Base-by-base conservation (phyloP, 2,797 vertebrate genomes). In the Zenarchopterus dispar region DNA sequence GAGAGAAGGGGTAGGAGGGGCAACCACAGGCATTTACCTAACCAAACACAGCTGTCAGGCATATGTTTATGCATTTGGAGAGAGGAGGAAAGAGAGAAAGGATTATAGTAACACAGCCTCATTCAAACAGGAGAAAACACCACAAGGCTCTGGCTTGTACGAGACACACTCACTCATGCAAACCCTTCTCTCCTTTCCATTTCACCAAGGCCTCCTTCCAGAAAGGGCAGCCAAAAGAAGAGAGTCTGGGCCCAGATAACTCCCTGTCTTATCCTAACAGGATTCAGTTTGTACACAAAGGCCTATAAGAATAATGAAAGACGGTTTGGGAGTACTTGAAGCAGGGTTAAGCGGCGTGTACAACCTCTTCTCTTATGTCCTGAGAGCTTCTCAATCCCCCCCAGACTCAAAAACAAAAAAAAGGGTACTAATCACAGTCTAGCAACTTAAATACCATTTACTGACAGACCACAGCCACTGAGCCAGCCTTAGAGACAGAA, bases 231-330 rank as follows among this genome's bases (percentile, higher is more conserved):
- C 88, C 87, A 89, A 88, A 76, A 81, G 82, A 86, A 75, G 67
- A 76, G 83, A 89, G 84, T 79, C 65, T 57, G 58, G 81, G 86
- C 84, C 77, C 84, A 86, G 84, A 90, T 91, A 89, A 88, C 87
- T 88, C 87, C 82, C 83, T 13, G 74, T 88, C 85, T 87, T 89
- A 83, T 90, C 83, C 90, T 90, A 92, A 92, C 91, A 92, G 90
- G 91, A 92, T 90, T 91, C 83, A 73, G 84, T 86, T 74, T 73
- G 84, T 80, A 90, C 84, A 93, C 90, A 93, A 91, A 88, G 84
- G 85, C 75, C 84, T 80, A 60, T 84, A 85, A 70, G 84, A 85
- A 87, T 89, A 92, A 91, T 89, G 84, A 91, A 88, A 86, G 84
- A 84, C 72, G 75, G 75, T 85, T 86, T 87, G 84, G 88, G 85